A percentile compares a stretch with the other conserved stretches of the same genome.
Conservation (phyloP, 2,888 invertebrate genomes). For the Ectobius pallidus region DNA sequence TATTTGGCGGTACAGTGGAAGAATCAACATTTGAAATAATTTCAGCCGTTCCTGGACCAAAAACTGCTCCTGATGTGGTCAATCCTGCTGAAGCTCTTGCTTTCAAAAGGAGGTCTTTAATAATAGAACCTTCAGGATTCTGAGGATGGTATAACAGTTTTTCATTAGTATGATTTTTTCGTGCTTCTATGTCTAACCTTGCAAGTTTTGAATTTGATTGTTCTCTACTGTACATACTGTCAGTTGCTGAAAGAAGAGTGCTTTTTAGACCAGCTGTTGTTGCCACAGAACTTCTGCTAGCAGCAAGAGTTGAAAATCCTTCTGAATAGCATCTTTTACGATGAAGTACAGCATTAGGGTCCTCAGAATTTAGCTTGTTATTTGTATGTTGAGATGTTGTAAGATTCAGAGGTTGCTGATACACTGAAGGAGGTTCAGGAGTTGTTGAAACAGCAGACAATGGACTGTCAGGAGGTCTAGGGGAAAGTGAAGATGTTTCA, state of each 20-base stretch:
- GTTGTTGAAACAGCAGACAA: background rate
- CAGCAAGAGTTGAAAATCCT: slow-evolving; percentile 53
- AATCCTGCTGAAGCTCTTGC: slow-evolving; percentile 49
- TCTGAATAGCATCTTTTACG: slow-evolving; percentile 66
- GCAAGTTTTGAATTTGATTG: slow-evolving; percentile 15
- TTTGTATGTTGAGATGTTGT: slow-evolving; percentile 50
- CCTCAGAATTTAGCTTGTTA: background rate
- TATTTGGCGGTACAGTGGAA: background rate
- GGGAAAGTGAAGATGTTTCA: slow-evolving; percentile 18
- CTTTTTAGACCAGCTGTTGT: slow-evolving; percentile 13
- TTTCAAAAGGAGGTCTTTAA: slow-evolving; percentile 80
- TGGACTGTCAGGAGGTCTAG: slow-evolving; percentile 18
- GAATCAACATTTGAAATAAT: background rate
- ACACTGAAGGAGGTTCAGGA: slow-evolving; percentile 26
- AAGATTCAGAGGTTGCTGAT: slow-evolving; percentile 63
- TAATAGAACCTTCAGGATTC: slow-evolving; percentile 63
- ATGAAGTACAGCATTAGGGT: slow-evolving; percentile 52
- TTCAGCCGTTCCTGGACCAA: background rate
- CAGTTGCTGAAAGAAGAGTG: background rate
- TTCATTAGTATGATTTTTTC: slow-evolving; percentile 23
- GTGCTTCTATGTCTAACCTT: slow-evolving; percentile 14
- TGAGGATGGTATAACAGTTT: slow-evolving; percentile 60
- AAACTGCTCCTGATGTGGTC: background rate
- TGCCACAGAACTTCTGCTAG: background rate
- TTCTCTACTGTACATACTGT: background rate